Percentiles rank a stretch among this genome's conserved stretches.
Conservation (phyloP, 2,113 vertebrate genomes). For the Xyliphius kryptos region DNA sequence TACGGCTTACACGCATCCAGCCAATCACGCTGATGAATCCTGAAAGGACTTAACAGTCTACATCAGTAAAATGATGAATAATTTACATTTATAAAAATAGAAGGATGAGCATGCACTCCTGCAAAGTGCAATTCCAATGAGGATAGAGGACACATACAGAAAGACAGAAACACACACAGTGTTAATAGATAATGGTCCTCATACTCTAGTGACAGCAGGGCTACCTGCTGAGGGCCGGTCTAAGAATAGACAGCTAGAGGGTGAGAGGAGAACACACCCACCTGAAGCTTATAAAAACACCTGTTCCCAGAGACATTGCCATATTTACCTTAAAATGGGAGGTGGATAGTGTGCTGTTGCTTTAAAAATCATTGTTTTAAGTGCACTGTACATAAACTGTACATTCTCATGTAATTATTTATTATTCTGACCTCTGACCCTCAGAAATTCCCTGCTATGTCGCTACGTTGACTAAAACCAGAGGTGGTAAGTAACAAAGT, state of each 20-base stretch:
- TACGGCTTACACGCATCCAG: background rate
- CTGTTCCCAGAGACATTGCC: conserved; percentile 18
- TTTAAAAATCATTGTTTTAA: background rate
- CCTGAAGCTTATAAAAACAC: conserved; percentile 19
- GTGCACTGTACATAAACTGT: background rate
- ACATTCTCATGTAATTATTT: background rate
- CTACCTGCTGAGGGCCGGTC: conserved; percentile 39
- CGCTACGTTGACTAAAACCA: too few species aligned
- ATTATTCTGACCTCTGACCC: too few species aligned
- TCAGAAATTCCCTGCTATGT: too few species aligned
- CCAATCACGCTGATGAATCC: conserved; percentile 43
- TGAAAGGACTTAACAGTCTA: conserved; percentile 33
- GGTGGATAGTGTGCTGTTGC: too few species aligned
- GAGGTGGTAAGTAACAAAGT: too few species aligned
- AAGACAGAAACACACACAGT: conserved; percentile 29
- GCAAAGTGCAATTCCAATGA: conserved; percentile 22
- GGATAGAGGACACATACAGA: conserved; percentile 8
- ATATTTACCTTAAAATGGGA: background rate
- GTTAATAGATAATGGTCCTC: conserved; percentile 57
- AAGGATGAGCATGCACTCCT: conserved; percentile 40
- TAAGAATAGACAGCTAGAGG: conserved; percentile 48
- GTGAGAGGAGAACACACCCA: conserved; percentile 36
- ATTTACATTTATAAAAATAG: conserved; percentile 54
- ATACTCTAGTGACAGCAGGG: conserved; percentile 31
- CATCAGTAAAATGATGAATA: conserved; percentile 56